Percentiles rank a stretch among this genome's conserved stretches.
phyloP scores from a whole-genome alignment of 2,797 vertebrate species.

The Erethizon dorsatum region DNA sequence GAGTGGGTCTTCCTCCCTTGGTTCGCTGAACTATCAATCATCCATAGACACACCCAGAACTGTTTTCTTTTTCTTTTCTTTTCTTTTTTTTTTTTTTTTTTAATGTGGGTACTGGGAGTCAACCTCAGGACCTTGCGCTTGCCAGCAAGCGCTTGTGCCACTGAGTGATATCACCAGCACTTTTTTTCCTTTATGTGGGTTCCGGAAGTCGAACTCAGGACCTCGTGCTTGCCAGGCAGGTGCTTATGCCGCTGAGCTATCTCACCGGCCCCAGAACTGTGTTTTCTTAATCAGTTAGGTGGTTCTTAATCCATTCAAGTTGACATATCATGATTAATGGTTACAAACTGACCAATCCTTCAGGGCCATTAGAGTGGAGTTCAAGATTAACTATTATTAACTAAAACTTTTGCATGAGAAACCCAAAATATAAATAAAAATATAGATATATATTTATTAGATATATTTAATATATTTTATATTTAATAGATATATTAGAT shows the following conservation, averaged over 20 bases:
- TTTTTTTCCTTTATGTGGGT: no score
- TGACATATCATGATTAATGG: neutral
- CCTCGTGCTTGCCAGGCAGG: no score
- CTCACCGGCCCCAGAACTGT: neutral
- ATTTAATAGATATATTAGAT: no score
- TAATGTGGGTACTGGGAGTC: no score
- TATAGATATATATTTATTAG: no score
- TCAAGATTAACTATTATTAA: neutral
- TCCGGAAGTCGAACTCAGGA: no score
- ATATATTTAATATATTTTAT: no score
- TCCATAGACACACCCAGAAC: neutral
- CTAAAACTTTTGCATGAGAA: neutral
- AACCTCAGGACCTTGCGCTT: no score
- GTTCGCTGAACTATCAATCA: neutral
- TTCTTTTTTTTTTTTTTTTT: no score
- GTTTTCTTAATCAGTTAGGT: neutral
- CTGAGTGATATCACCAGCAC: no score
- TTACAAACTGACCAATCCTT: neutral
- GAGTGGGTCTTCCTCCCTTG: neutral
- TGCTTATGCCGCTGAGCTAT: no score
- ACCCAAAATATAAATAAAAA: neutral
- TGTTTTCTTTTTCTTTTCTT: neutral
- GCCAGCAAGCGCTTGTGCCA: no score
- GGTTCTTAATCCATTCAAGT: neutral
- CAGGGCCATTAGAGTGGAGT: neutral